Base-by-base conservation (phyloP, 2,888 invertebrate species). In the Caenorhabditis zanzibari region DNA sequence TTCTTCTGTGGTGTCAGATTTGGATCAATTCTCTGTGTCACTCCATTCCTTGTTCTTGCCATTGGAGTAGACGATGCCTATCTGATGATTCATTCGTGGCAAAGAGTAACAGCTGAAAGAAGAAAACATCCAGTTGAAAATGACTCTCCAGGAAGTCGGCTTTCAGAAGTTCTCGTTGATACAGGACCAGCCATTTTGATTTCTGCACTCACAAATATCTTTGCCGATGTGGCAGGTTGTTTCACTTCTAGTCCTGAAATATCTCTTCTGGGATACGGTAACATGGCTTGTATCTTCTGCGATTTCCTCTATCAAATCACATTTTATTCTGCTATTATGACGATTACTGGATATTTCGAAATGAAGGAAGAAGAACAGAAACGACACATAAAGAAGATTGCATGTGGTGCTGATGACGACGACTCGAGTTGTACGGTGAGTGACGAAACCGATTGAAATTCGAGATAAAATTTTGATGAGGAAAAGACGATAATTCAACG, bases 51-150 rank as follows among this genome's bases (percentile, higher is more conserved):
- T 9, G 87, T 91, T 1, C 85, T 91, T 26, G 90, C 91, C 12
- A 90, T 91, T 28, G 86, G 87, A 68, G 89, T 89, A 19, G 91
- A 91, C 71, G 90, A 91, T 74, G 90, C 91, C n/a, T 91, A 91
- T 69, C 77, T 91, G 59, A 91, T 91, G 91, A 88, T 91, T 28
- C 91, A 91, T 61, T 87, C 91, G 0, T 91, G 91, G 91, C 90
- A 91, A 72, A 52, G 88, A 49, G 86, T 90, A 10, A 87, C 88
- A 4, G 86, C 85, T 28, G 80, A 86, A 41, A 75, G 88, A 38
- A 64, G 88, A 35, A 52, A 76, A 5, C 81, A 85, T 41, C 86
- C 87, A 12, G 61, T 68, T 1, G 69, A 75, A 24, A 69, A 86
- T 22, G 90, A 90, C 75, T 85, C 85, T 10, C 86, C 88, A 0